Percentiles rank a stretch among this genome's conserved stretches.
Evolutionary conservation across 2,888 invertebrate genomes (phyloP).

Genomic region (Trilocha varians): DNA sequence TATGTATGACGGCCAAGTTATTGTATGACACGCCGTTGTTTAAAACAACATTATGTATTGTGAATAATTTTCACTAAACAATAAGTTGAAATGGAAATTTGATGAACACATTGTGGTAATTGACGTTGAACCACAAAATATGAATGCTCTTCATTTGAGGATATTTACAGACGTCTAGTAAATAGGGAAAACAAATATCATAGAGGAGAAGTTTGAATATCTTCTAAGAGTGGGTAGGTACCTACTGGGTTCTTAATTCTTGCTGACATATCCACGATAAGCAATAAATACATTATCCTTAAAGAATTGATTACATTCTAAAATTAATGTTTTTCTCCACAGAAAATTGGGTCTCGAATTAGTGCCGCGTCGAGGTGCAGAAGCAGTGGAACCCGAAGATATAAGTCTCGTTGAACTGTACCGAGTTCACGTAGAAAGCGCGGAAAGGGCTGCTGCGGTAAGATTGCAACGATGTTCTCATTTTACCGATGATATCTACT

Average conservation of each 20-base stretch:
- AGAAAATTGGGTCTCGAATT: constrained; percentile 94
- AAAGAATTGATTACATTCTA: too few relatives aligned
- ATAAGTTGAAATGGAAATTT: neutral
- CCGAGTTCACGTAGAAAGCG: constrained; percentile 83
- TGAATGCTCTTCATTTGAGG: too few relatives aligned
- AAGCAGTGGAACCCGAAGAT: constrained; percentile 91
- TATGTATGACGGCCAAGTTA: neutral
- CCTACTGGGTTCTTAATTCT: too few relatives aligned
- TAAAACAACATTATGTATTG: neutral
- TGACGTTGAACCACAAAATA: neutral
- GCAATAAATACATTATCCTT: too few relatives aligned
- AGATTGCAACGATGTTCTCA: constrained; percentile 29
- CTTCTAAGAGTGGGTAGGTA: too few relatives aligned
- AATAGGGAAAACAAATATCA: too few relatives aligned
- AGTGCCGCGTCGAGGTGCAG: constrained; percentile 90
- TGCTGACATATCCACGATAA: too few relatives aligned
- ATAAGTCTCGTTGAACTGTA: constrained; percentile 92
- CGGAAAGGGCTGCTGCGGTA: constrained; percentile 83
- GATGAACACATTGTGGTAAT: neutral
- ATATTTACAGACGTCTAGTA: too few relatives aligned
- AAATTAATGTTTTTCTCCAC: constrained; percentile 23
- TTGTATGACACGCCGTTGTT: neutral
- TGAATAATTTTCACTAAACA: neutral
- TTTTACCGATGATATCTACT: too few relatives aligned
- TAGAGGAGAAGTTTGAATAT: too few relatives aligned